Evolutionary conservation across 2,888 invertebrate species (phyloP).

Genomic region (Eueremaeus valkanovi): DNA sequence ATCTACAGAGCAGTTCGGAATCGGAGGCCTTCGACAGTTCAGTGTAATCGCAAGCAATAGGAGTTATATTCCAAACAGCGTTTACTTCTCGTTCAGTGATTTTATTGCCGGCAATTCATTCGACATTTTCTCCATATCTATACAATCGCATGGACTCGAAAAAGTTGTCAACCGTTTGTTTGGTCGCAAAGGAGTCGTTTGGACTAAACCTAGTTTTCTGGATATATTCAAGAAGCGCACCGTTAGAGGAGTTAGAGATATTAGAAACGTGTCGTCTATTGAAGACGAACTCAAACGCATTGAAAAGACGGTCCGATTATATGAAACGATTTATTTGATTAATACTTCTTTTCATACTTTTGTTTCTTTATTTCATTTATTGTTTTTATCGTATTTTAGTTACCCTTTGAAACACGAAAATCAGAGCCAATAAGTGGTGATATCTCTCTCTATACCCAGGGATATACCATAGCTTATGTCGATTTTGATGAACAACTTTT

Average conservation of each 20-base stretch:
- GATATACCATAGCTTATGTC: background rate
- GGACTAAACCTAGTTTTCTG: constrained; percentile 39
- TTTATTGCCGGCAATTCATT: constrained; percentile 42
- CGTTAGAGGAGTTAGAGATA: too few species aligned
- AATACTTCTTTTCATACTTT: background rate
- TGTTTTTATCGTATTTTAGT: background rate
- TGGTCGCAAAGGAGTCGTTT: constrained; percentile 42
- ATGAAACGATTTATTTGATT: background rate
- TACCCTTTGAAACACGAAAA: constrained; percentile 6
- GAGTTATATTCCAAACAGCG: constrained; percentile 42
- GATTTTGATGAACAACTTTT: constrained; percentile 16
- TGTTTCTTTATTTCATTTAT: background rate
- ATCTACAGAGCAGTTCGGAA: constrained; percentile 42
- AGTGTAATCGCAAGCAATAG: constrained; percentile 44
- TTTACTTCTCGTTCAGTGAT: constrained; percentile 43
- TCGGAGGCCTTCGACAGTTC: constrained; percentile 42
- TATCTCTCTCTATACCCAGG: constrained; percentile 12
- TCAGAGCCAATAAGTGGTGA: background rate
- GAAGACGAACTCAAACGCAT: constrained; percentile 44
- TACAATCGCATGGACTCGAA: constrained; percentile 43
- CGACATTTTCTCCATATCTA: constrained; percentile 39
- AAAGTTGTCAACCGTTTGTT: constrained; percentile 44
- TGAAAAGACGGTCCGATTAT: constrained; percentile 40
- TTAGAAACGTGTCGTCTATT: constrained; percentile 36
- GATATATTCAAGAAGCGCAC: constrained; percentile 42